Evolutionary conservation across 2,888 invertebrate species (phyloP).

Genomic region (Mythimna lalbum): DNA sequence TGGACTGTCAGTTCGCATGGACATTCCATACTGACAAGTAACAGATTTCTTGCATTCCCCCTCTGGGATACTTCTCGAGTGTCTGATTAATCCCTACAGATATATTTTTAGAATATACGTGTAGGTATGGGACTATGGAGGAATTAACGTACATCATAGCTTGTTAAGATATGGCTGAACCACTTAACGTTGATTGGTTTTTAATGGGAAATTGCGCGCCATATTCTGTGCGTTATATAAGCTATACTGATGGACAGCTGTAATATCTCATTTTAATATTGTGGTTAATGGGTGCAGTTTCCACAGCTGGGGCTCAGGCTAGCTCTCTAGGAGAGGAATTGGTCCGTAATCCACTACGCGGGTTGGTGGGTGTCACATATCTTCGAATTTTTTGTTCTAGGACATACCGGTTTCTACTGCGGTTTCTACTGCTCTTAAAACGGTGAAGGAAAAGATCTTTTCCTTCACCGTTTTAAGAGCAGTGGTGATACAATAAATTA

Average conservation of each 20-base stretch:
- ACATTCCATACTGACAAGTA: conserved; percentile 65
- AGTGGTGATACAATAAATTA: no score
- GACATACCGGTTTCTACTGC: no score
- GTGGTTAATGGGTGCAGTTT: conserved; percentile 14
- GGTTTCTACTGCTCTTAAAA: no score
- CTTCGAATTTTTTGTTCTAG: no score
- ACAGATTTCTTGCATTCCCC: conserved; percentile 66
- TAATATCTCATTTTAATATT: conserved; percentile 49
- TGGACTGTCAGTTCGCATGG: conserved; percentile 57
- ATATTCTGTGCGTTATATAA: conserved; percentile 56
- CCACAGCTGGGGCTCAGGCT: no score
- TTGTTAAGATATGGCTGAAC: conserved; percentile 63
- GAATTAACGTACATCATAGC: conserved; percentile 64
- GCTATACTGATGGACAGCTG: conserved; percentile 43
- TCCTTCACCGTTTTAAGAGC: no score
- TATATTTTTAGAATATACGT: conserved; percentile 70
- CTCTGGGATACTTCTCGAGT: conserved; percentile 58
- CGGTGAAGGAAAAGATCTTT: no score
- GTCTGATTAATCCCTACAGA: conserved; percentile 59
- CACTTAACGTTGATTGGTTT: conserved; percentile 68
- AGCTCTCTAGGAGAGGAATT: no score
- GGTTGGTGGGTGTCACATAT: no score
- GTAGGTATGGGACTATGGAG: conserved; percentile 48
- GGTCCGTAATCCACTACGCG: no score
- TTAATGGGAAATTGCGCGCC: conserved; percentile 65